phyloP scores from a whole-genome alignment of 1,140 invertebrate species.

The Cryptotermes secundus region DNA sequence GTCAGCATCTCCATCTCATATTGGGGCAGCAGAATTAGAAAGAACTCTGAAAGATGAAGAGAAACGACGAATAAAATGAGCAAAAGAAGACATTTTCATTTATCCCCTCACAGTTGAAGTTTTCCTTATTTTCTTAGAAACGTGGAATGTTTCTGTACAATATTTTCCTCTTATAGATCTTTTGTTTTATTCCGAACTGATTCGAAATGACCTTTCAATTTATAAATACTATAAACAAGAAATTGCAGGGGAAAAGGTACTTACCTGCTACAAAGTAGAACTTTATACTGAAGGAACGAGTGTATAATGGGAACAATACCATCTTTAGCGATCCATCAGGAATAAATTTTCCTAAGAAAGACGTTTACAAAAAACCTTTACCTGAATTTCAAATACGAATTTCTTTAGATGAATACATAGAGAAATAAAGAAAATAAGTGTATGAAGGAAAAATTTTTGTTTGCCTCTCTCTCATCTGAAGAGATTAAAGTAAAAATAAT shows the following conservation, averaged over 20 bases:
- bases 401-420: too few species aligned
- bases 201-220: not conserved
- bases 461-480: too few species aligned
- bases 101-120: not conserved
- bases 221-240: not conserved
- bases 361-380: too few species aligned
- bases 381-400: too few species aligned
- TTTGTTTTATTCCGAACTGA: not conserved
- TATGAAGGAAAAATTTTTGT: too few species aligned
- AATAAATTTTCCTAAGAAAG: too few species aligned
- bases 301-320: too few species aligned
- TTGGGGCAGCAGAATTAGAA: not conserved
- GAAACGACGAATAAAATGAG: not conserved
- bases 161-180: not conserved
- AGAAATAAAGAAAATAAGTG: too few species aligned
- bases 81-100: not conserved
- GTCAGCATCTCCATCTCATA: not conserved
- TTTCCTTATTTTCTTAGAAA: not conserved
- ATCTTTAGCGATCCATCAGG: too few species aligned
- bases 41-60: not conserved
- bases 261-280: not conserved
- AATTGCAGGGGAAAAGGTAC: not conserved
- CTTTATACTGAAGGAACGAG: not conserved
- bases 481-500: too few species aligned
- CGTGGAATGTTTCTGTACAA: not conserved